Evolutionary conservation across 1,140 invertebrate genomes (phyloP).

Genomic region (Rhizoglyphus robini): DNA sequence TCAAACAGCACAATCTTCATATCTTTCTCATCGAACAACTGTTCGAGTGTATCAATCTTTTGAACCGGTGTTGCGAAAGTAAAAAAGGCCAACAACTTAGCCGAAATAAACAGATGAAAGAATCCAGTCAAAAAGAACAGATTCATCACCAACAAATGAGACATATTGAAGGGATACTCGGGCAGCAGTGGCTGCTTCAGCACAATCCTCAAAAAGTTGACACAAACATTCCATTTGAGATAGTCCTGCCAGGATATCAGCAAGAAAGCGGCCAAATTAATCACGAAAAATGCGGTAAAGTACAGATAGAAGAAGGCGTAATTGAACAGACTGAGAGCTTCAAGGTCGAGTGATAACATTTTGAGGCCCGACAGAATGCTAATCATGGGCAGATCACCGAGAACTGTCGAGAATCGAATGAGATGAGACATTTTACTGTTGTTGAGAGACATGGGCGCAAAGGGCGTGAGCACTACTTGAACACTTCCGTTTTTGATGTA

Average conservation of each 20-base stretch:
- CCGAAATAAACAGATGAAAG: background rate
- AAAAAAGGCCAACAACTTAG: background rate
- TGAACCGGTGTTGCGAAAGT: background rate
- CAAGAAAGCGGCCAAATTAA: background rate
- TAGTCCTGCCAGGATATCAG: background rate
- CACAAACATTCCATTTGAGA: background rate
- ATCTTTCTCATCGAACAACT: background rate
- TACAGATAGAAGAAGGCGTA: background rate
- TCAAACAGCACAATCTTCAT: background rate
- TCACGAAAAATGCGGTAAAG: background rate
- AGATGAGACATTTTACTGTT: background rate
- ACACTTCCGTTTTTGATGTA: background rate
- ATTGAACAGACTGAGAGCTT: background rate
- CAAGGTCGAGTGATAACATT: background rate
- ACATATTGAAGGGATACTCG: background rate
- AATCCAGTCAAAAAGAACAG: background rate
- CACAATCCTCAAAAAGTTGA: background rate
- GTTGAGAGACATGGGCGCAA: constrained; percentile 1
- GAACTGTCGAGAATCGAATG: background rate
- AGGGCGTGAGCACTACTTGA: constrained; percentile 2
- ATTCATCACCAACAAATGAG: background rate
- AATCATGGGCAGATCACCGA: constrained; percentile 12
- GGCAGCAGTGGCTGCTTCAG: background rate
- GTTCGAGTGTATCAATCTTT: background rate
- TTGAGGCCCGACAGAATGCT: constrained; percentile 8